phyloP scores from a whole-genome alignment of 2,797 vertebrate genomes.

The Coregonus sp. region DNA sequence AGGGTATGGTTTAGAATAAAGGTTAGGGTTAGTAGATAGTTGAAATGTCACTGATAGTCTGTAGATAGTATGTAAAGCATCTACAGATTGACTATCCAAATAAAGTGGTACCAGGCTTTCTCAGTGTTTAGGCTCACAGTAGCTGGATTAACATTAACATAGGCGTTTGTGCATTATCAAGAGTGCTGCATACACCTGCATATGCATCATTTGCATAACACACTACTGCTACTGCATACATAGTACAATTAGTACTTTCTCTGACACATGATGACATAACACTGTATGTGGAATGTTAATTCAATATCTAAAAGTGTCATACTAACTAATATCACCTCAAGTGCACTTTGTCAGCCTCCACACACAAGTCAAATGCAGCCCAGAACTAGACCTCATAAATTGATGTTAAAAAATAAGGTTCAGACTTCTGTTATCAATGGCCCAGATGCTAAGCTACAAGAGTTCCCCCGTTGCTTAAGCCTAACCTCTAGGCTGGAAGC shows the following conservation, averaged over 20 bases:
- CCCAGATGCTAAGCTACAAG: background rate
- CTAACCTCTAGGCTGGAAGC: slow-evolving; percentile 13
- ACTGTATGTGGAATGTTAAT: too few species aligned
- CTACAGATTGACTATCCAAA: too few species aligned
- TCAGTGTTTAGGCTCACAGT: background rate
- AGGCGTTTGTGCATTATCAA: background rate
- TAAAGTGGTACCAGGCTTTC: too few species aligned
- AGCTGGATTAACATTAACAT: background rate
- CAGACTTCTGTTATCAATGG: background rate
- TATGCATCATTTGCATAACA: background rate
- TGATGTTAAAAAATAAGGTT: background rate
- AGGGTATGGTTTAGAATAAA: too few species aligned
- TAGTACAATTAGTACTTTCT: background rate
- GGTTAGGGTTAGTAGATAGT: too few species aligned
- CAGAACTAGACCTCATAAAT: background rate
- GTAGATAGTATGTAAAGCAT: background rate
- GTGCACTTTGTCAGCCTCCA: background rate
- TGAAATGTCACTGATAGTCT: too few species aligned
- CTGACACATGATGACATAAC: too few species aligned
- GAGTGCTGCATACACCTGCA: too few species aligned
- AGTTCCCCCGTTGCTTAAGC: background rate
- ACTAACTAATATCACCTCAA: background rate
- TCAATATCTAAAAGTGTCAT: background rate
- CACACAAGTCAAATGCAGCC: background rate
- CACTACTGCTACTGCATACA: background rate